Percentiles rank a stretch among this genome's conserved stretches.
Evolutionary conservation across 2,113 vertebrate genomes (phyloP).

Genomic region (Cynocephalus volans): DNA sequence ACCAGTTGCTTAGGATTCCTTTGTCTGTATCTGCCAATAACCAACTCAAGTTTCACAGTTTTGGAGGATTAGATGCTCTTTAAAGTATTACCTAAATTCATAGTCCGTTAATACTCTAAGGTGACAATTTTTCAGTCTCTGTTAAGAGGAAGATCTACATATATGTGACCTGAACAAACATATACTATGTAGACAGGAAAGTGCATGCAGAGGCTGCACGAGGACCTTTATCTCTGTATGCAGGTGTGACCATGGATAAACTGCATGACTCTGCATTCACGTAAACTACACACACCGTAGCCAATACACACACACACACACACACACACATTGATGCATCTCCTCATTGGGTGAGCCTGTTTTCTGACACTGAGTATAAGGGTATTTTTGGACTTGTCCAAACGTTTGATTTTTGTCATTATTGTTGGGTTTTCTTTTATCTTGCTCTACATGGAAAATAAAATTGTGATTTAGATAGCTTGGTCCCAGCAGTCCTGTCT

Average conservation of each 20-base stretch:
- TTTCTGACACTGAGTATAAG: conserved; percentile 70
- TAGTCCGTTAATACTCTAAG: conserved; percentile 60
- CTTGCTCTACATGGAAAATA: conserved; percentile 85
- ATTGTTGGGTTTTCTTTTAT: conserved; percentile 80
- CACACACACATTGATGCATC: not conserved
- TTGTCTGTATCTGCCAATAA: conserved; percentile 71
- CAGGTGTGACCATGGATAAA: conserved; percentile 21
- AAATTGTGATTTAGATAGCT: conserved; percentile 91
- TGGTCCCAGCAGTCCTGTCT: conserved; percentile 90
- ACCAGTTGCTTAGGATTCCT: conserved; percentile 58
- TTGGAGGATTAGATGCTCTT: conserved; percentile 62
- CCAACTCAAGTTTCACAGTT: conserved; percentile 59
- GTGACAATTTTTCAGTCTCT: not conserved
- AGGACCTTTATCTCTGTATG: not conserved
- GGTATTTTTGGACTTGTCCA: conserved; percentile 83
- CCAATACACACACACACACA: conserved; percentile 26
- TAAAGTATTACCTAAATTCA: conserved; percentile 72
- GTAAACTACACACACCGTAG: not conserved
- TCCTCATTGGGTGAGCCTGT: conserved; percentile 33
- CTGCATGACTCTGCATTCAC: not conserved
- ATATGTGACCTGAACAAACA: not conserved
- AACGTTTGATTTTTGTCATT: conserved; percentile 88
- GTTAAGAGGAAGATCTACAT: conserved; percentile 47
- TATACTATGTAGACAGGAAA: not conserved
- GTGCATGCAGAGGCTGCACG: not conserved